These are phyloP conservation scores for Omphaloscelis lunosa DNA, from an alignment of 2,888 invertebrate genomes.

Conservation along the genomic window DNA sequence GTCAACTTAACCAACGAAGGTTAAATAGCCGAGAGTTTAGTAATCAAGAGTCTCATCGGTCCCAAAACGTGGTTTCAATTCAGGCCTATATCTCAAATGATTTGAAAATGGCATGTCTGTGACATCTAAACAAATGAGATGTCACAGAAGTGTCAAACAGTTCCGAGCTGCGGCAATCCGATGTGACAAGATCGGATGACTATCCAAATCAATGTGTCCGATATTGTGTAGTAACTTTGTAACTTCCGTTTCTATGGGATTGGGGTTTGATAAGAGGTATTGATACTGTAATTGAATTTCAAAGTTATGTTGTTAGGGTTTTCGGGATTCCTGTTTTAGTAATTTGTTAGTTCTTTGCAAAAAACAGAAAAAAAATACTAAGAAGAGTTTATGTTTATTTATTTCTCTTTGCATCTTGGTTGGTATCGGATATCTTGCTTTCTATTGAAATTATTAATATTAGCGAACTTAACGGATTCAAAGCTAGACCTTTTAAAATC, in stretches of 20 bases:
- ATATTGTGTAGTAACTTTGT: constrained; percentile 16
- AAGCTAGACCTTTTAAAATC: neutral
- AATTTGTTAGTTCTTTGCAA: constrained; percentile 9
- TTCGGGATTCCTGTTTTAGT: neutral
- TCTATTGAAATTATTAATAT: neutral
- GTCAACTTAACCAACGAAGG: neutral
- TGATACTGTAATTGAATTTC: constrained; percentile 29
- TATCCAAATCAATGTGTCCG: constrained; percentile 21
- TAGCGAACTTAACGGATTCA: neutral
- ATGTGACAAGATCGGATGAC: constrained; percentile 1
- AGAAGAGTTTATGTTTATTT: too few relatives aligned
- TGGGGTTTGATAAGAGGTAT: constrained; percentile 7
- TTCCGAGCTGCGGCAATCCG: constrained; percentile 13
- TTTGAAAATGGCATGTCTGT: constrained; percentile 11
- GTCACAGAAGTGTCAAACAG: constrained; percentile 26
- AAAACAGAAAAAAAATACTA: too few relatives aligned
- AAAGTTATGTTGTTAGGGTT: constrained; percentile 9
- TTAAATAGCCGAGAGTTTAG: neutral
- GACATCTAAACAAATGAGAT: constrained; percentile 38
- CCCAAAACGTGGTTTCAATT: neutral
- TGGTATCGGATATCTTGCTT: neutral
- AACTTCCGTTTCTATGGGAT: constrained; percentile 11
- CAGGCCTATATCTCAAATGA: neutral
- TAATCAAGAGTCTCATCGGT: neutral
- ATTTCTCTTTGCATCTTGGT: neutral